A percentile compares a stretch with the other conserved stretches of the same genome.
These are phyloP conservation scores for Lanius collurio DNA, from an alignment of 2,113 vertebrate species.

Conservation along the genomic window DNA sequence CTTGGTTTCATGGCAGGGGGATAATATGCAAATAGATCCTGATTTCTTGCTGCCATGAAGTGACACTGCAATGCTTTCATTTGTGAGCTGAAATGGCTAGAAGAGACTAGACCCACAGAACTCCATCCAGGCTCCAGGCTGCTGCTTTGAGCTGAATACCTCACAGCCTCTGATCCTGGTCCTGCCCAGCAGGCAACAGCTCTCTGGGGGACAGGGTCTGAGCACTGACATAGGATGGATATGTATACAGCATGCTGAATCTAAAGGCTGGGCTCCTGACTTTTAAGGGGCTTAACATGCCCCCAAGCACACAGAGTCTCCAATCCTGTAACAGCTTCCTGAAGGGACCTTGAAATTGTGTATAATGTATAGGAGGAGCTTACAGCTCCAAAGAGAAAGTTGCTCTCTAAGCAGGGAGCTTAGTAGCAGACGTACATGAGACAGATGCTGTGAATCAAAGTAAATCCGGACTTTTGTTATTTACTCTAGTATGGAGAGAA, in stretches of 20 bases:
- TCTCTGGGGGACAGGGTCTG: background rate
- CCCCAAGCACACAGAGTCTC: background rate
- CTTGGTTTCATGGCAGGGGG: background rate
- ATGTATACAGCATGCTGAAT: background rate
- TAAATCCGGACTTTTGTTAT: background rate
- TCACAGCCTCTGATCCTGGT: background rate
- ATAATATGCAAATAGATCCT: background rate
- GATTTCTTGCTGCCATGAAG: background rate
- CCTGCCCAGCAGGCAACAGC: background rate
- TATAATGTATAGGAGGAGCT: fast-evolving
- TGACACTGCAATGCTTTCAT: background rate
- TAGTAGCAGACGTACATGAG: background rate
- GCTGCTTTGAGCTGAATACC: background rate
- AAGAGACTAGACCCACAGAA: background rate
- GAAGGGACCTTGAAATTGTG: fast-evolving
- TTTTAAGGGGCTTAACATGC: background rate
- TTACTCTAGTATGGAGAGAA: background rate
- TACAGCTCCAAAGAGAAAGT: background rate
- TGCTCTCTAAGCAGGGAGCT: background rate
- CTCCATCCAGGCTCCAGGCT: background rate
- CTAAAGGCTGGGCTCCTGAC: background rate
- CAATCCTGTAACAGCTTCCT: background rate
- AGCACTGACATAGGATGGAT: fast-evolving
- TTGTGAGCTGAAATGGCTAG: background rate
- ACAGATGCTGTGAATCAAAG: background rate